These are phyloP conservation scores for Melanotaenia nigrans DNA, from an alignment of 2,797 vertebrate genomes.

Conservation along the genomic window DNA sequence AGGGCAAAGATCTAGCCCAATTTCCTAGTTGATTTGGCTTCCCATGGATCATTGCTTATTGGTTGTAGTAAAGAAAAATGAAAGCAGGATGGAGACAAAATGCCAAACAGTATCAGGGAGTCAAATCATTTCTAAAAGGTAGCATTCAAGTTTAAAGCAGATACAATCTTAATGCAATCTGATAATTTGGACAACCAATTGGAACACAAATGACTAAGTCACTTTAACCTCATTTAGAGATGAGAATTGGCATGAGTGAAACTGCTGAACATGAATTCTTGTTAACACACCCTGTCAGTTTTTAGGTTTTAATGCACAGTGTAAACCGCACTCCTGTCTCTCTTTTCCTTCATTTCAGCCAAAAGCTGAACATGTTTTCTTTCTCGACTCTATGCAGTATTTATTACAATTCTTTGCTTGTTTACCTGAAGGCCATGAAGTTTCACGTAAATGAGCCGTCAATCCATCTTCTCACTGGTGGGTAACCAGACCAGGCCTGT, in stretches of 20 bases:
- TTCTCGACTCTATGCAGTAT: conserved; percentile 52
- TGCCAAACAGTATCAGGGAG: conserved; percentile 41
- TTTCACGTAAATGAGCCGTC: conserved; percentile 73
- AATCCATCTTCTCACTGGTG: conserved; percentile 80
- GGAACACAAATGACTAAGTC: conserved; percentile 56
- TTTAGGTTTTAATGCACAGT: conserved; percentile 50
- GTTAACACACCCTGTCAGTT: conserved; percentile 38
- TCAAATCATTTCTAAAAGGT: conserved; percentile 54
- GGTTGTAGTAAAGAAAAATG: conserved; percentile 53
- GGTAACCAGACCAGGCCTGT: conserved; percentile 75
- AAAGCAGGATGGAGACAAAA: conserved; percentile 35
- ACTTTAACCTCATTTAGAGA: conserved; percentile 55
- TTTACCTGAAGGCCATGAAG: conserved; percentile 74
- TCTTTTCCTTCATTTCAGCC: conserved; percentile 20
- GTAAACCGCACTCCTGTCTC: conserved; percentile 47
- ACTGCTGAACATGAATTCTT: conserved; percentile 13
- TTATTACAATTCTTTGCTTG: conserved; percentile 67
- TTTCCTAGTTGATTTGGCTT: conserved; percentile 76
- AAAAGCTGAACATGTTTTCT: conserved; percentile 62
- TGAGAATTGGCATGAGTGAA: conserved; percentile 31
- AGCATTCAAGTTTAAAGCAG: conserved; percentile 54
- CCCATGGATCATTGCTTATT: conserved; percentile 71
- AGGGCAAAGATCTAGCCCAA: conserved; percentile 70
- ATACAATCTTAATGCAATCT: conserved; percentile 65
- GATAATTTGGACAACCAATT: conserved; percentile 61